Evolutionary conservation across 35 echinoderm and acorn worm genomes (phyloP).

Genomic region (Ophioderma brevispina): DNA sequence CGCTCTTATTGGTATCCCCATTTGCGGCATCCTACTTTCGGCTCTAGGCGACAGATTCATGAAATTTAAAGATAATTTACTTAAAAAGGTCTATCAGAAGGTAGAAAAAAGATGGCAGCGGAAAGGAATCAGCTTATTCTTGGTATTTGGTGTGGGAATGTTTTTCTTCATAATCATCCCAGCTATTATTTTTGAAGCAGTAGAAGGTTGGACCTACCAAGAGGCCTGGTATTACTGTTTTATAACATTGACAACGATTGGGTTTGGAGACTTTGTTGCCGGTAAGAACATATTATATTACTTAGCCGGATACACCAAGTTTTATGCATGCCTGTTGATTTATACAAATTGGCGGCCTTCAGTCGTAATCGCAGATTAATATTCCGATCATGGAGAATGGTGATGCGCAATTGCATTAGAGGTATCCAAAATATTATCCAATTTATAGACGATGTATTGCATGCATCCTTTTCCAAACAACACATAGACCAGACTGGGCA

Average conservation of each 20-base stretch:
- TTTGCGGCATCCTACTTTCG: slow-evolving; percentile 83
- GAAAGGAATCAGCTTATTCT: background rate
- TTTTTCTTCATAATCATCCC: slow-evolving; percentile 64
- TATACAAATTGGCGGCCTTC: too few species aligned
- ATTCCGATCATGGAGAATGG: too few species aligned
- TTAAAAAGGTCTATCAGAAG: background rate
- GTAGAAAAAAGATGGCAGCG: background rate
- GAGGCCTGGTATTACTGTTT: slow-evolving; percentile 73
- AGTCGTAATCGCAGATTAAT: too few species aligned
- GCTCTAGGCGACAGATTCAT: slow-evolving; percentile 62
- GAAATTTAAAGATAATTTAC: background rate
- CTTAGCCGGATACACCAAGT: too few species aligned
- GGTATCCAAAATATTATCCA: too few species aligned
- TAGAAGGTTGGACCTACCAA: slow-evolving; percentile 66
- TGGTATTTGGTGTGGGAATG: background rate
- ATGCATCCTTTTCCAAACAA: too few species aligned
- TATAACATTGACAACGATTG: slow-evolving; percentile 81
- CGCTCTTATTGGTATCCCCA: slow-evolving; percentile 90
- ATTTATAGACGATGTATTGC: too few species aligned
- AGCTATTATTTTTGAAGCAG: slow-evolving; percentile 50
- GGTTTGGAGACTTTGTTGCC: slow-evolving; percentile 84
- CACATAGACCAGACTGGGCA: too few species aligned
- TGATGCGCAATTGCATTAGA: too few species aligned
- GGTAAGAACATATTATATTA: slow-evolving; percentile 54
- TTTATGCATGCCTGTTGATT: too few species aligned